A percentile compares a stretch with the other conserved stretches of the same genome.
phyloP scores from a whole-genome alignment of 2,113 vertebrate species.

The Callipepla californica region DNA sequence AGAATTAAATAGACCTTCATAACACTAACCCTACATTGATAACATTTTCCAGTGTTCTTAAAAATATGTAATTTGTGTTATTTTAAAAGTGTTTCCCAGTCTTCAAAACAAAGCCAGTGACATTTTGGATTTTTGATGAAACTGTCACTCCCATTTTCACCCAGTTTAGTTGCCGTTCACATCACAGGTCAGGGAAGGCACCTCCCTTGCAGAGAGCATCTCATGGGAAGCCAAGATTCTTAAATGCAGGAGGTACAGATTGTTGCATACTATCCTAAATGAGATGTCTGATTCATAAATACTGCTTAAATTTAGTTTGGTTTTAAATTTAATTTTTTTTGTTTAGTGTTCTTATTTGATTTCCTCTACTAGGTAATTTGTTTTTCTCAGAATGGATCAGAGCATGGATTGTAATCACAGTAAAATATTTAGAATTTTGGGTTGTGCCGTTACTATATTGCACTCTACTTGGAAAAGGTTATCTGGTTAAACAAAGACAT shows the following conservation, averaged over 20 bases:
- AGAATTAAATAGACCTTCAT: not conserved
- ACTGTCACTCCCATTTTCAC: not conserved
- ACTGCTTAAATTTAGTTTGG: not conserved
- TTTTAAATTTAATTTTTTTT: constrained; percentile 24
- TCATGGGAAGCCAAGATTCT: not conserved
- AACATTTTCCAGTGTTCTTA: not conserved
- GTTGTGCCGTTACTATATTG: not conserved
- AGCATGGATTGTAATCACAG: not conserved
- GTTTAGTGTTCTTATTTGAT: not conserved
- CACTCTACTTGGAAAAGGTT: not conserved
- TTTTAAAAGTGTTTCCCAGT: not conserved
- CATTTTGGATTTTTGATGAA: not conserved
- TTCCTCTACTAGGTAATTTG: not conserved
- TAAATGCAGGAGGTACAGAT: not conserved
- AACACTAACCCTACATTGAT: not conserved
- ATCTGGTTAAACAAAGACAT: not conserved
- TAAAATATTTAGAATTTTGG: not conserved
- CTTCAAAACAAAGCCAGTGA: not conserved
- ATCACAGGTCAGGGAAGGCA: not conserved
- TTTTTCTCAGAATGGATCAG: not conserved
- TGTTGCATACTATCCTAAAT: not conserved
- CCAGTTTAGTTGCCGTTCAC: not conserved
- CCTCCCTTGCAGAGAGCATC: not conserved
- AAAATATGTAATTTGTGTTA: not conserved
- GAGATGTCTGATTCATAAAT: not conserved